phyloP scores from a whole-genome alignment of 2,113 vertebrate species.

The Phycodurus eques region DNA sequence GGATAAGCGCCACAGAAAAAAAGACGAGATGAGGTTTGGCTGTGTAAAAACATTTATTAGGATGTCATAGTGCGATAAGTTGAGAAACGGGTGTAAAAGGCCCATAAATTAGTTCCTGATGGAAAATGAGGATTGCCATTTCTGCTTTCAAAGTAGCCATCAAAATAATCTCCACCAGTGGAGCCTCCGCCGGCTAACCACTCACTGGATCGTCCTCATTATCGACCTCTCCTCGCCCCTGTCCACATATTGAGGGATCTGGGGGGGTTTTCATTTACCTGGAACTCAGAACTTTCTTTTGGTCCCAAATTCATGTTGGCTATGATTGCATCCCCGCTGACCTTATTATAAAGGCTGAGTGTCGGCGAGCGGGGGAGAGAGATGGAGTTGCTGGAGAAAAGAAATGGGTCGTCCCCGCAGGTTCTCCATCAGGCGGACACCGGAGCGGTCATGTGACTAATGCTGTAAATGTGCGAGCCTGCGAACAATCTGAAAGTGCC shows the following conservation, averaged over 20 bases:
- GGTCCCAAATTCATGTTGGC: conserved; percentile 42
- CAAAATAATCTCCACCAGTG: not conserved
- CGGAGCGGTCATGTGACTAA: conserved; percentile 62
- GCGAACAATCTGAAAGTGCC: conserved; percentile 39
- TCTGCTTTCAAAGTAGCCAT: not conserved
- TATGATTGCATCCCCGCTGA: conserved; percentile 66
- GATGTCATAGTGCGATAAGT: not conserved
- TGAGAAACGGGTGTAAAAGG: not conserved
- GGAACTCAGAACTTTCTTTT: conserved; percentile 32
- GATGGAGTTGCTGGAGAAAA: conserved; percentile 20
- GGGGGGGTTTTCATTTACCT: conserved; percentile 45
- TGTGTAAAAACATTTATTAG: not conserved
- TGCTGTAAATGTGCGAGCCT: conserved; percentile 56
- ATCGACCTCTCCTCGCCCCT: not conserved
- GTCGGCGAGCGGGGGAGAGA: conserved; percentile 16
- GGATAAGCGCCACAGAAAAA: not conserved
- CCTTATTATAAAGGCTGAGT: conserved; percentile 62
- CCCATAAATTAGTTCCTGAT: not conserved
- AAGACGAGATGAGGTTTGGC: not conserved
- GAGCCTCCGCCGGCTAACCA: not conserved
- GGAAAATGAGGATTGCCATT: not conserved
- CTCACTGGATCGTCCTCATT: not conserved
- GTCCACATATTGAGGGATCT: not conserved
- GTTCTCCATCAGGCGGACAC: conserved; percentile 54
- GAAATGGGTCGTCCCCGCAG: conserved; percentile 56